Conservation (phyloP, 2,113 vertebrate species). For the Aphelocoma coerulescens region DNA sequence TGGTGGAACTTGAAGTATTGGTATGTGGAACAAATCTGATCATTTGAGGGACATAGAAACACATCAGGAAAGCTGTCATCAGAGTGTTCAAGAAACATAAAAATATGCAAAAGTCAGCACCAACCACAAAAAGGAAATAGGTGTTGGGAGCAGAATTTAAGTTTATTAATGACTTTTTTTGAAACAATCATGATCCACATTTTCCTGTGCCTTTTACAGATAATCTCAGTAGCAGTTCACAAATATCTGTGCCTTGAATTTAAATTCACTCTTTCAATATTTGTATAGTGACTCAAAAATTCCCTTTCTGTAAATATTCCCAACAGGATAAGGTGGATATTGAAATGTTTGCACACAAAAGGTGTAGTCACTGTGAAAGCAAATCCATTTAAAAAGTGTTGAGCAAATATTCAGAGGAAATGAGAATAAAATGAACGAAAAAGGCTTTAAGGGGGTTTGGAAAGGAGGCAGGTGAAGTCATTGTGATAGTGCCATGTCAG, state of each 20-base stretch:
- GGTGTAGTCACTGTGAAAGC: conserved; percentile 35
- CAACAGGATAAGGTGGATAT: conserved; percentile 25
- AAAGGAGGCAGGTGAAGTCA: conserved; percentile 42
- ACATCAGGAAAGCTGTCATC: neutral
- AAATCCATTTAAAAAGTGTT: conserved; percentile 48
- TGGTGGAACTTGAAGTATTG: neutral
- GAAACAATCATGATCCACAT: neutral
- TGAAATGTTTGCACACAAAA: conserved; percentile 56
- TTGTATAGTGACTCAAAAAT: conserved; percentile 21
- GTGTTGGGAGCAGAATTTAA: neutral
- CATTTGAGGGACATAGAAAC: neutral
- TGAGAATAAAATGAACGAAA: conserved; percentile 18
- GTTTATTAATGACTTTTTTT: neutral
- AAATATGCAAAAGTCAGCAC: neutral
- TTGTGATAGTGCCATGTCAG: conserved; percentile 52
- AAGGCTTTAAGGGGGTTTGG: neutral
- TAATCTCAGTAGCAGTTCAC: neutral
- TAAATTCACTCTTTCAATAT: conserved; percentile 26
- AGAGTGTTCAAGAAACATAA: neutral
- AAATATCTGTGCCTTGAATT: conserved; percentile 23
- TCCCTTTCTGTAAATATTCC: conserved; percentile 49
- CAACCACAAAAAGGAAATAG: neutral
- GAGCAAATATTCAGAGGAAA: conserved; percentile 50
- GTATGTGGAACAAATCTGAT: neutral
- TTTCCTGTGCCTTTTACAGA: neutral